Base-by-base conservation (phyloP, 2,113 vertebrate genomes). In the Salvelinus namaycush region DNA sequence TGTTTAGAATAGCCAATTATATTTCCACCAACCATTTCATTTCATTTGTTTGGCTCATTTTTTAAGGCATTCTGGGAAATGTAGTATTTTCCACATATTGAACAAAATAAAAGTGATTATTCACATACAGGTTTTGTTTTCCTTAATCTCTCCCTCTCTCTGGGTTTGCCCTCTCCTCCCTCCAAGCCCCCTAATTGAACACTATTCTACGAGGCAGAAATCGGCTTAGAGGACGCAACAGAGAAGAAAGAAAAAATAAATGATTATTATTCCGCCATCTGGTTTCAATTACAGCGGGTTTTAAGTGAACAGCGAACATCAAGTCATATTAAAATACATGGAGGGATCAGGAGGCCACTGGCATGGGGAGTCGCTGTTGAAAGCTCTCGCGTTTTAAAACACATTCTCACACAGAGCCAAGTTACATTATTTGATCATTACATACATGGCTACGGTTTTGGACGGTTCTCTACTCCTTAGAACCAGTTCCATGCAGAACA, bases 251-350 rank as follows among this genome's bases (percentile, higher is more conserved):
- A 26, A 73, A 67, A 73, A 83, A 74, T 66, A 87, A 5, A 79
- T 31, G 44, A 88, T 91, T 87, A 89, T 86, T 89, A 88, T 88
- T 87, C 84, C 65, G 77, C 89, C 91, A 92, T 90, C 83, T 79
- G 92, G 90, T 90, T 91, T 89, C 88, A 89, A 89, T 93, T 93
- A 92, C 86, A 67, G 68, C 57, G 54, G 72, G 29, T 78, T 87
- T 89, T 88, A 14, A 5, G 13, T 20, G 13, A 18, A 89, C 87
- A 89, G 89, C 87, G 90, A 89, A 92, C 88, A 93, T 92, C 85
- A 87, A 91, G 86, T 90, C 88, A 80, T 89, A 89, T 90, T 90
- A 88, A 91, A 91, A 81, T 88, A 82, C 87, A 89, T 85, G 80
- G 90, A 78, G 85, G 87, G 71, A 81, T 89, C 62, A n/a, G 59